Base-by-base conservation (phyloP, 2,797 vertebrate species). In the Bradypus variegatus region DNA sequence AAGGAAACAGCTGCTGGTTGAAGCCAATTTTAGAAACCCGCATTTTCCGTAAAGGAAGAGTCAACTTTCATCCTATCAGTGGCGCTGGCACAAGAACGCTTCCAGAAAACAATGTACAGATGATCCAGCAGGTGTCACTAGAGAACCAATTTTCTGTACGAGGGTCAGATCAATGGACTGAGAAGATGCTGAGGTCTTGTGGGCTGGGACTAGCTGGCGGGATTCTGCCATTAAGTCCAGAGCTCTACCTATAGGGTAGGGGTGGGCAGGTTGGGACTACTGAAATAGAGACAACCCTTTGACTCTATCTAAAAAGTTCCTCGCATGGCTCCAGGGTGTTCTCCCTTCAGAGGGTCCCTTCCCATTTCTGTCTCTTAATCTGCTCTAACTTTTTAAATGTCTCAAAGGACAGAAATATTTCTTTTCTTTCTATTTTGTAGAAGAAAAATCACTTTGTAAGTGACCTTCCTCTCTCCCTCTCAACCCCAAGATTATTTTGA, bases 101-200 rank as follows among this genome's bases (percentile, higher is more conserved):
- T 41, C 48, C 62, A 58, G 78, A 29, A 29, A 9, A 72, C 85
- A 25, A 88, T 48, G 81, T 13, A 62, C 16, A 45, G 64, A 65
- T 21, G 8, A 38, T 29, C 95, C 97, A 97, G 96, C 96, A 98
- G 97, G 93, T 96, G 97, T 96, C 96, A 96, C 96, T 95, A 97
- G 95, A 97, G 96, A 96, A 96, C 97, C 84, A 92, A 81, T 86
- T 96, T 96, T 96, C 50, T 25, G 41, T 45, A 14, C 5, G 6
- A 12, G 0, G 29, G 13, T 23, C 58, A n/a, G 11, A 6, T 18
- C 16, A 0, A 8, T 11, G 62, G 21, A 36, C 38, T 38, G 27
- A 58, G 41, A 13, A 29, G 62, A 21, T 2, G 14, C 55, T 27
- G 31, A 13, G 55, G 9, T 19, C 41, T 48, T 31, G 18, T 38